Base-by-base conservation (phyloP, 2,113 vertebrate genomes). In the Vulpes lagopus region DNA sequence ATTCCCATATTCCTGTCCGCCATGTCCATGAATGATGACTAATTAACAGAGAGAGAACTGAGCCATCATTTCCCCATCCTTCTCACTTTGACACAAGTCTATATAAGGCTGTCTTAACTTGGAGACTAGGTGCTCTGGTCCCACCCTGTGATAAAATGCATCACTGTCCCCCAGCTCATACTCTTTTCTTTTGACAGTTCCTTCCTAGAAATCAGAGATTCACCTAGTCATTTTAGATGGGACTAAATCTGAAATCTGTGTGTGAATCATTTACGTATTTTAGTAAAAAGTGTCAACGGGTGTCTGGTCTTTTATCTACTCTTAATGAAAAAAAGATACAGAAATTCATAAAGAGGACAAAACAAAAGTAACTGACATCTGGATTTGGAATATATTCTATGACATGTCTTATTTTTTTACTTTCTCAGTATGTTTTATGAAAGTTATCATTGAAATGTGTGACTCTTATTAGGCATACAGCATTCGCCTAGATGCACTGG, bases 51-150 rank as follows among this genome's bases (percentile, higher is more conserved):
- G 38, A 20, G 80, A 76, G 74, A 89, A 49, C 49, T 91, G 71
- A 96, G 71, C 14, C 51, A 76, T 69, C 30, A 17, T 71, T 86
- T 92, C 12, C 35, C 11, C 35, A 23, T 25, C 89, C 73, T 84
- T 83, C 12, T 92, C 51, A 38, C 27, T 67, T 92, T 90, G 38
- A 55, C 25, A 59, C 30, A 88, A 67, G 87, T 90, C 90, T 97
- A 94, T 96, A 80, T 80, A 94, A 97, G 84, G 65, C 30, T 53
- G 12, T 89, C 30, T 57, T 11, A 30, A 27, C 49, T 89, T 51
- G 67, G 81, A 81, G 35, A 49, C 17, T 14, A 69, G 73, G 90
- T 87, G 81, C 11, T 93, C 62, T 25, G n/a, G 32, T 67, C 30
- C 16, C 22, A 16, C 35, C 74, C 49, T n/a, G 20, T 65, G 67